phyloP scores from a whole-genome alignment of 2,888 invertebrate genomes.

The Platycheirus rosarum region DNA sequence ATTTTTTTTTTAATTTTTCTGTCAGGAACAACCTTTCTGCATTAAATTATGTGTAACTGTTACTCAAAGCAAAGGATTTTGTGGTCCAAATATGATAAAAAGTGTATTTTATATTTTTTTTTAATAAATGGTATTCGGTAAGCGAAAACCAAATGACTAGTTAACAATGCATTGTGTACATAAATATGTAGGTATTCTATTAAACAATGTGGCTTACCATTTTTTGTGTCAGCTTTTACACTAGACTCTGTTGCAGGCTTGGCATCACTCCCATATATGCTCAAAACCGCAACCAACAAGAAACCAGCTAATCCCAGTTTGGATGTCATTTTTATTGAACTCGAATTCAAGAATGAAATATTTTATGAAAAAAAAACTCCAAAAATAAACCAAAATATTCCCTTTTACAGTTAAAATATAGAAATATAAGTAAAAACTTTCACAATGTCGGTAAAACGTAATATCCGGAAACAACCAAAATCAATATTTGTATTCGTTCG shows the following conservation, averaged over 20 bases:
- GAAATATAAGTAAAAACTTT: too few species aligned
- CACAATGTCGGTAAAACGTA: slow-evolving; percentile 43
- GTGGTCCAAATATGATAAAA: too few species aligned
- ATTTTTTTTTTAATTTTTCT: too few species aligned
- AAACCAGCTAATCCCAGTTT: slow-evolving; percentile 64
- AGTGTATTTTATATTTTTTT: too few species aligned
- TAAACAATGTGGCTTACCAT: slow-evolving; percentile 52
- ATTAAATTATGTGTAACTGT: too few species aligned
- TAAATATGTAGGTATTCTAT: too few species aligned
- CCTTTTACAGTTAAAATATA: slow-evolving; percentile 46
- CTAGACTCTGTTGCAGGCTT: slow-evolving; percentile 69
- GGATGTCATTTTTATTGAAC: slow-evolving; percentile 56
- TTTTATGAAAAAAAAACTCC: background rate
- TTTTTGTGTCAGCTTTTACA: slow-evolving; percentile 50
- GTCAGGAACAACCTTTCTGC: too few species aligned
- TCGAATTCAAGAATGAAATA: slow-evolving; percentile 28
- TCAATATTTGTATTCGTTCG: slow-evolving; percentile 23
- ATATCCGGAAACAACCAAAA: slow-evolving; percentile 53
- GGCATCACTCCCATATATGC: slow-evolving; percentile 48
- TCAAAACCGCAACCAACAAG: slow-evolving; percentile 46
- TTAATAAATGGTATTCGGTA: too few species aligned
- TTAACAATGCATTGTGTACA: too few species aligned
- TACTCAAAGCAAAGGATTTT: too few species aligned
- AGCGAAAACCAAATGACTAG: too few species aligned
- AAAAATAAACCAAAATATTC: slow-evolving; percentile 35